A percentile compares a stretch with the other conserved stretches of the same genome.
Conservation (phyloP, 37 sponge, comb jelly and placozoan species). For the Hexactinellida sp. region DNA sequence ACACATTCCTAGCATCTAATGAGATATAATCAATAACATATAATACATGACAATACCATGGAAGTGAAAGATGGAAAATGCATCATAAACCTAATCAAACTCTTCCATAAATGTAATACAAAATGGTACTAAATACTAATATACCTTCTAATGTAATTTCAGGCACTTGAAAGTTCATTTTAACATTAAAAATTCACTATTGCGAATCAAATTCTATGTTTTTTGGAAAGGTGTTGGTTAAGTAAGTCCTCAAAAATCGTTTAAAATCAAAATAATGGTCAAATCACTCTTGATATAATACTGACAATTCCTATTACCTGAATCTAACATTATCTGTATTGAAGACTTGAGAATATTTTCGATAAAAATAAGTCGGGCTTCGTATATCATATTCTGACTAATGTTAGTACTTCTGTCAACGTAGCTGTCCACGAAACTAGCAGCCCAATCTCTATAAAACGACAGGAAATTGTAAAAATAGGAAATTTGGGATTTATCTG, state of each 20-base stretch:
- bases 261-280: too few species aligned
- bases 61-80: too few species aligned
- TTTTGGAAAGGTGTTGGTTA: too few species aligned
- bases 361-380: neutral
- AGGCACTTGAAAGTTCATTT: too few species aligned
- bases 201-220: too few species aligned
- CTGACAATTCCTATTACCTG: neutral
- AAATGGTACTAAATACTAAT: too few species aligned
- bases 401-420: neutral
- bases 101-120: too few species aligned
- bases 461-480: neutral
- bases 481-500: neutral
- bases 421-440: neutral
- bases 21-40: neutral
- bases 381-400: constrained; percentile 3
- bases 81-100: too few species aligned
- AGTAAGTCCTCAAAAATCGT: too few species aligned
- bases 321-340: neutral
- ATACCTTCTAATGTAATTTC: too few species aligned
- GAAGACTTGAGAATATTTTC: neutral
- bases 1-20: neutral
- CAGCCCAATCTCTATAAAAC: neutral
- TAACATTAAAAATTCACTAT: too few species aligned
- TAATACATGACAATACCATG: neutral
- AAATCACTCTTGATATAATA: too few species aligned